These are phyloP conservation scores for Euleptes europaea DNA, from an alignment of 2,113 vertebrate species.

Conservation along the genomic window DNA sequence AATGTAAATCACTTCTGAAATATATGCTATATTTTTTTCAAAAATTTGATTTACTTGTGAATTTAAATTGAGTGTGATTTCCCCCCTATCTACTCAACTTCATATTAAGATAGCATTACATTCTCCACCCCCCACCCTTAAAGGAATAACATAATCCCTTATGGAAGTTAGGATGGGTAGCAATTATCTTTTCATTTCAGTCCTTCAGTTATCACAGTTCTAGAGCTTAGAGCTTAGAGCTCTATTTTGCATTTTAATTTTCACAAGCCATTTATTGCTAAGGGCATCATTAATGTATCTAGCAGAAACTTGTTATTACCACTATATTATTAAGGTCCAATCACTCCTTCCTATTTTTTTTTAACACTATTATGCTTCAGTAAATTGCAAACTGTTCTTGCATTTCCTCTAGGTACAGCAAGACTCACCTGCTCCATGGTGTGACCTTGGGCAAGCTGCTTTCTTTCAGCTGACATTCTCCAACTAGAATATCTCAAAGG, in stretches of 20 bases:
- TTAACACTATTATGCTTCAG: neutral
- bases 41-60: slow-evolving; percentile 19
- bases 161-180: neutral
- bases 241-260: neutral
- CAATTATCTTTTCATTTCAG: neutral
- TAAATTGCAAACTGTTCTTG: neutral
- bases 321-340: neutral
- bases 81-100: neutral
- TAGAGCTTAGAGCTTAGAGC: neutral
- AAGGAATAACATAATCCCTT: neutral
- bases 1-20: slow-evolving; percentile 12
- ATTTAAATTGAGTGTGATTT: slow-evolving; percentile 33
- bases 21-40: neutral
- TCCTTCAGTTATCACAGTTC: slow-evolving; percentile 10
- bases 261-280: slow-evolving; percentile 12
- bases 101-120: neutral
- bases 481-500: too few species aligned
- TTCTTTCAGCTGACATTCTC: too few species aligned
- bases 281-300: slow-evolving; percentile 34
- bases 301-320: slow-evolving; percentile 26
- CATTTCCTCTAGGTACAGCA: too few species aligned
- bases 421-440: too few species aligned
- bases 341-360: neutral
- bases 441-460: too few species aligned
- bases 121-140: neutral